A percentile compares a stretch with the other conserved stretches of the same genome.
phyloP scores from a whole-genome alignment of 1,140 invertebrate species.

The Euwallacea fornicatus region DNA sequence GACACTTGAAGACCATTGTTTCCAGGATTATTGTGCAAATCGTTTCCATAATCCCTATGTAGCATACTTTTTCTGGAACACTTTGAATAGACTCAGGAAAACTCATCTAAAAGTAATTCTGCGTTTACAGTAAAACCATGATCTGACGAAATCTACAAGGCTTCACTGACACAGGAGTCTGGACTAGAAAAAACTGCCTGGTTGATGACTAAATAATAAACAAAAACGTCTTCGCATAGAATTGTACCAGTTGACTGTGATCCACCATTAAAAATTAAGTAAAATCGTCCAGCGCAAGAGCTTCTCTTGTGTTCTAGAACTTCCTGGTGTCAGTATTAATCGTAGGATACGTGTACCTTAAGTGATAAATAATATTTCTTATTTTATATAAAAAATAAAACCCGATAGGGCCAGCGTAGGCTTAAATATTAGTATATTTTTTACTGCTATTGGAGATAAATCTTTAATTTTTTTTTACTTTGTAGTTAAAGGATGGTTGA shows the following conservation, averaged over 20 bases:
- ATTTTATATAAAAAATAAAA: conserved; percentile 45
- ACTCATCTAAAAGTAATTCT: neutral
- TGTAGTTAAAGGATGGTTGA: conserved; percentile 3
- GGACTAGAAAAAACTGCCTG: conserved; percentile 20
- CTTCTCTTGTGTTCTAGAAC: conserved; percentile 33
- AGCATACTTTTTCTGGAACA: no score
- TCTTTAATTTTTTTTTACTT: conserved; percentile 36
- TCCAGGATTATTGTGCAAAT: no score
- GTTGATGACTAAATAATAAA: conserved; percentile 4
- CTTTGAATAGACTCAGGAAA: no score
- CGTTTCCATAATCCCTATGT: no score
- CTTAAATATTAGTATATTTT: conserved; percentile 41
- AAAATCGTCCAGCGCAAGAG: conserved; percentile 11
- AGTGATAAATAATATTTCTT: conserved; percentile 44
- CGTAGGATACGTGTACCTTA: conserved; percentile 43
- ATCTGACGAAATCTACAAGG: conserved; percentile 23
- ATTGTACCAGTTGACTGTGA: conserved; percentile 37
- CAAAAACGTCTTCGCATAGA: conserved; percentile 18
- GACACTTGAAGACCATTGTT: no score
- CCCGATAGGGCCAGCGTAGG: conserved; percentile 26
- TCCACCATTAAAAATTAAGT: conserved; percentile 27
- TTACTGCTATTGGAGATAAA: conserved; percentile 42
- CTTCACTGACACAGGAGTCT: conserved; percentile 35
- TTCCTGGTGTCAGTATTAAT: conserved; percentile 48
- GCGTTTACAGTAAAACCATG: conserved; percentile 31